A percentile compares a stretch with the other conserved stretches of the same genome.
Evolutionary conservation across 1,140 invertebrate species (phyloP).

Genomic region (Megalopta genalis): DNA sequence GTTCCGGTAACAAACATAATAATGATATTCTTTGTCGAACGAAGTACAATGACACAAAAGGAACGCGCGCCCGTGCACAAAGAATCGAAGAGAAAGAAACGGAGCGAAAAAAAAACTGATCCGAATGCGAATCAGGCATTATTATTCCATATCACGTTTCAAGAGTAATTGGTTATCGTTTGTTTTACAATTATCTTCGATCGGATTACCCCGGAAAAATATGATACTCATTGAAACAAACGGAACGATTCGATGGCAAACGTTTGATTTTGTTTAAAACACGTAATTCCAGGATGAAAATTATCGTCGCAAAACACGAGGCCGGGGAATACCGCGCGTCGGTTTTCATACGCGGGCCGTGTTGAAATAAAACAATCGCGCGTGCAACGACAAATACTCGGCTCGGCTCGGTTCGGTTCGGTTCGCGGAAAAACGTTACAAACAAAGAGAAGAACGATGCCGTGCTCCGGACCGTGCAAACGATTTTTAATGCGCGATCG

Average conservation of each 20-base stretch:
- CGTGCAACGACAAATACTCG: conserved; percentile 3
- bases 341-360: neutral
- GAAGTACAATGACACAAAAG: no score
- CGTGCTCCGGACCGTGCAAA: neutral
- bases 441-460: neutral
- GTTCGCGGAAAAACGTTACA: neutral
- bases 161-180: neutral
- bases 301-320: neutral
- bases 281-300: conserved; percentile 28
- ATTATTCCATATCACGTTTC: neutral
- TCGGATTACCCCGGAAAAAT: neutral
- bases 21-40: no score
- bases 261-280: neutral
- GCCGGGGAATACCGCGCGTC: neutral
- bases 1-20: no score
- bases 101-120: no score
- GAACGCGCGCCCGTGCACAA: no score
- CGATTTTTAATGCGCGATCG: conserved; percentile 31
- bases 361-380: conserved; percentile 33
- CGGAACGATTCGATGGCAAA: neutral
- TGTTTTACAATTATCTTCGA: conserved; percentile 4
- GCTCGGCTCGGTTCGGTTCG: neutral
- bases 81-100: no score
- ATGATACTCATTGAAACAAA: neutral
- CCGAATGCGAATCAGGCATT: no score